Evolutionary conservation across 2,113 vertebrate genomes (phyloP).

Genomic region (Gallinago jamesoni): DNA sequence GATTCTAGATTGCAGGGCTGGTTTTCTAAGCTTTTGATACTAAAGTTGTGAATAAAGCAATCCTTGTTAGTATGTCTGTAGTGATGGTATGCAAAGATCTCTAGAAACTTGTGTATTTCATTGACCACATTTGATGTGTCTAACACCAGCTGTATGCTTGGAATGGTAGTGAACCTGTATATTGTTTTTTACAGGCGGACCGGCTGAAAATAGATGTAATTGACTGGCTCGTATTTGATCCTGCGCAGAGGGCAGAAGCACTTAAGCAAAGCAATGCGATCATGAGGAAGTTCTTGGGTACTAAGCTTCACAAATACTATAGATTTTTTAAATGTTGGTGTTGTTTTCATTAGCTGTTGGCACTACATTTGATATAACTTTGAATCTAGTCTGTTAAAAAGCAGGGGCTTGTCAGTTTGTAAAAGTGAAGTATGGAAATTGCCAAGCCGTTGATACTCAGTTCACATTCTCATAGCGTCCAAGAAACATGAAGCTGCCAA

Average conservation of each 20-base stretch:
- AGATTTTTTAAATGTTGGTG: not conserved
- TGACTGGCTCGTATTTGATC: constrained; percentile 95
- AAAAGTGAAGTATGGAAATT: not conserved
- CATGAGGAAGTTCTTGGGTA: constrained; percentile 97
- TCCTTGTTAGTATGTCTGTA: not conserved
- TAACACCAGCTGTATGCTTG: not conserved
- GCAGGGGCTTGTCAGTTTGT: not conserved
- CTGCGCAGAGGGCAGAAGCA: constrained; percentile 91
- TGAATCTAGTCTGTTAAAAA: not conserved
- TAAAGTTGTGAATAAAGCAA: not conserved
- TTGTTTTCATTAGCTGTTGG: not conserved
- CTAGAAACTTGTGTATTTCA: not conserved
- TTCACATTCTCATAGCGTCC: constrained; percentile 76
- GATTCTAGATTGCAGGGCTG: not conserved
- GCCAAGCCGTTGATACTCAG: constrained; percentile 1
- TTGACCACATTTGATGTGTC: not conserved
- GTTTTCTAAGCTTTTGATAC: not conserved
- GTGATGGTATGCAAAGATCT: not conserved
- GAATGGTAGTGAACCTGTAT: not conserved
- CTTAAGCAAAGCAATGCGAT: constrained; percentile 98
- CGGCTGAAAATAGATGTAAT: constrained; percentile 92
- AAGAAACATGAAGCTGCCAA: constrained; percentile 97
- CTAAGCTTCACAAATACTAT: not conserved
- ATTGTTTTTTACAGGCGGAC: constrained; percentile 81
- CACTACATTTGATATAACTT: not conserved